Evolutionary conservation across 1,140 invertebrate genomes (phyloP).

Genomic region (Phortica variegata): DNA sequence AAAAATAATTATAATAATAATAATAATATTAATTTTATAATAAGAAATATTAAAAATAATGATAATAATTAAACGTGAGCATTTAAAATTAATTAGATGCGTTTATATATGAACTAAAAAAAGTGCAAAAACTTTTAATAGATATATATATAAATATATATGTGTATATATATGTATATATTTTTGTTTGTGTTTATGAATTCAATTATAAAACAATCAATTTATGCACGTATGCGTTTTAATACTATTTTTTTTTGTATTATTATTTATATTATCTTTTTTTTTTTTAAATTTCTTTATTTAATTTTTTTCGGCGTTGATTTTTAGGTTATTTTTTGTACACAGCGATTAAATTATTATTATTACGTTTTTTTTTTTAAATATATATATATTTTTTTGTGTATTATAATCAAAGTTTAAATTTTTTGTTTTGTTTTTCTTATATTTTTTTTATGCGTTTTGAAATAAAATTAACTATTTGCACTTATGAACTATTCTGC

Average conservation of each 20-base stretch:
- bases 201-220: too few species aligned
- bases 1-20: background rate
- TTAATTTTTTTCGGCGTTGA: conserved; percentile 15
- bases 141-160: background rate
- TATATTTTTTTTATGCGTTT: conserved; percentile 22
- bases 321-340: conserved; percentile 11
- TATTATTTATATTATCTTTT: conserved; percentile 3
- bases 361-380: conserved; percentile 29
- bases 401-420: conserved; percentile 9
- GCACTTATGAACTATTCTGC: conserved; percentile 10
- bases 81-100: conserved; percentile 29
- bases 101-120: too few species aligned
- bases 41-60: background rate
- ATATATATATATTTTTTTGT: conserved; percentile 13
- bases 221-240: conserved; percentile 21
- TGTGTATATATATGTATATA: conserved; percentile 12
- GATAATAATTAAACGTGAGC: background rate
- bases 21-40: background rate
- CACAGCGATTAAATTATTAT: conserved; percentile 1
- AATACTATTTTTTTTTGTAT: conserved; percentile 9
- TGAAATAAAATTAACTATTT: conserved; percentile 42
- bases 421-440: conserved; percentile 1
- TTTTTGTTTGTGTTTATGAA: conserved; percentile 10
- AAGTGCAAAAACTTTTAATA: conserved; percentile 23
- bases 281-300: conserved; percentile 6